Evolutionary conservation across 2,113 vertebrate genomes (phyloP), one percentile per base, ranked within the genome.

Genomic region (Perca schrenkii): DNA sequence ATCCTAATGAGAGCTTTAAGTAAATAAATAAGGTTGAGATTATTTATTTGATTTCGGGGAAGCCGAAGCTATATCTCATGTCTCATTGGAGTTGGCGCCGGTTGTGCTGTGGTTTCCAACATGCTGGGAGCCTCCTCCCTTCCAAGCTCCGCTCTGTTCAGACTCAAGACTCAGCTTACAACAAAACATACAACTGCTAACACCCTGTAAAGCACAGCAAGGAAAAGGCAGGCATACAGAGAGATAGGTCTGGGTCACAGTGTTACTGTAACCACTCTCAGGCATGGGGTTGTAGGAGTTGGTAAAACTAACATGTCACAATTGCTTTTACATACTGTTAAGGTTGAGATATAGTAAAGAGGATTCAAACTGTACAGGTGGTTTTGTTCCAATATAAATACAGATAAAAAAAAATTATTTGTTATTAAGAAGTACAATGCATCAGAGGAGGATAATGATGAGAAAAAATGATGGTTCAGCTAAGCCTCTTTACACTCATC

Each of bases 31-130:
- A 86, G 46, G 25, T 57, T 63, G 64, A 81, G 67, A 79, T 88
- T 77, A 87, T 86, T 93, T 92, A 89, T 92, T 93, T 90, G 86
- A 88, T 92, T 93, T 87, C 82, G 73, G 89, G 88, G 87, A 90
- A 87, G 72, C 65, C 22, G 60, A 61, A 78, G 84, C 80, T 75
- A 68, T 91, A 89, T 91, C 70, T 93, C 90, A 89, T 66, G 86
- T 91, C 83, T 90, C 80, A 71, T 85, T 88, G 85, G 79, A 84
- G 78, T 86, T 87, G 89, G 87, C 86, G 64, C 69, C 61, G 61
- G 71, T 77, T 58, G 54, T 78, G 82, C 78, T 82, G 83, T 85
- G 85, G 89, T 84, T 91, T 91, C 88, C 87, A 87, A 82, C 86
- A 86, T 86, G 77, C 63, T 76, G 77, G 40, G 82, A 89, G 74